A percentile compares a stretch with the other conserved stretches of the same genome.
Conservation (phyloP, 2,113 vertebrate genomes). For the Phalacrocorax carbo region DNA sequence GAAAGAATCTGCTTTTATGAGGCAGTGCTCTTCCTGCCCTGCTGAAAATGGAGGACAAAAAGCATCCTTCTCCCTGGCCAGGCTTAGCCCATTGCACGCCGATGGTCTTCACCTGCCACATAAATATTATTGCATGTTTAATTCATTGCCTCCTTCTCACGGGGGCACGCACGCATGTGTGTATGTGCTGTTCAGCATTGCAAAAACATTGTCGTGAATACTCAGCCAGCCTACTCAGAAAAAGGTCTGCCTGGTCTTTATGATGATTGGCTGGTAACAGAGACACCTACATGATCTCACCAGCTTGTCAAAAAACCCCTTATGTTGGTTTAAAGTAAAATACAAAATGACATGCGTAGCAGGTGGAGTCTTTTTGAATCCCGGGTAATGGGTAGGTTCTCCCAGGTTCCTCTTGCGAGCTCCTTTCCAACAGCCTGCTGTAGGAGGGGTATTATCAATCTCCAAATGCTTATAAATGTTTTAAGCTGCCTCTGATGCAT, state of each 20-base stretch:
- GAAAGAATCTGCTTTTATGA: neutral
- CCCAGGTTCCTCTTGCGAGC: neutral
- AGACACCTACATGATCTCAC: neutral
- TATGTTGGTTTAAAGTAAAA: neutral
- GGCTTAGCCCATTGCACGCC: neutral
- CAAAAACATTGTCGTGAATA: accelerated
- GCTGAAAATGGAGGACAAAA: neutral
- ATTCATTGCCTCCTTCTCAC: neutral
- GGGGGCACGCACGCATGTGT: accelerated
- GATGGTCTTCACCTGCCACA: neutral
- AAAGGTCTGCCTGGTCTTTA: neutral
- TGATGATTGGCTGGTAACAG: neutral
- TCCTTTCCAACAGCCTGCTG: neutral
- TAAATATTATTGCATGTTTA: neutral
- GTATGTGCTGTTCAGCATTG: accelerated
- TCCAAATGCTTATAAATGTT: neutral
- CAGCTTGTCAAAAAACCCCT: neutral
- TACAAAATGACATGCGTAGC: accelerated
- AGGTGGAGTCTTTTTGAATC: neutral
- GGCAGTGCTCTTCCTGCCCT: neutral
- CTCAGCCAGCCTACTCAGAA: neutral
- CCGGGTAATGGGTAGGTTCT: neutral
- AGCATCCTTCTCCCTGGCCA: neutral
- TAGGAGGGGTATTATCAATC: neutral
- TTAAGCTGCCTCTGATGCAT: neutral